phyloP scores from a whole-genome alignment of 2,888 invertebrate genomes.

The Lymantria dispar region DNA sequence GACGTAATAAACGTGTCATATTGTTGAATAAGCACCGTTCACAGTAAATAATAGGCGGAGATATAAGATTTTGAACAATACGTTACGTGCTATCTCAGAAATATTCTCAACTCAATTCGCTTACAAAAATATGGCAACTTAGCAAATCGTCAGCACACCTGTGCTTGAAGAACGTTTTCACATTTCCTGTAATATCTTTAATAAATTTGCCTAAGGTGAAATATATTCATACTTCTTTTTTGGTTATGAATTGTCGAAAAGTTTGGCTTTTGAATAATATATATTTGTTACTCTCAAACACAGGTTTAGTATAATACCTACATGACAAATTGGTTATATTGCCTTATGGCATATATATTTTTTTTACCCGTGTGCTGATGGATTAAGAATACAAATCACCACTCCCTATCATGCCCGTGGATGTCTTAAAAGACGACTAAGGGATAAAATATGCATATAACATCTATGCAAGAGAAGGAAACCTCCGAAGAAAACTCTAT shows the following conservation, averaged over 20 bases:
- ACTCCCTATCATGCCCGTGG: no score
- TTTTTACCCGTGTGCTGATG: no score
- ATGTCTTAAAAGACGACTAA: no score
- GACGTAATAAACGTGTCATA: slow-evolving; percentile 27
- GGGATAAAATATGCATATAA: no score
- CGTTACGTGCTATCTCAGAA: slow-evolving; percentile 27
- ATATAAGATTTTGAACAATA: slow-evolving; percentile 38
- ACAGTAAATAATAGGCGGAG: slow-evolving; percentile 30
- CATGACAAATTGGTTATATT: no score
- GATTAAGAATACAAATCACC: no score
- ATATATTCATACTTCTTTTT: slow-evolving; percentile 62
- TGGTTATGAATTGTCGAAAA: slow-evolving; percentile 43
- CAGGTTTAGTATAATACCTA: no score
- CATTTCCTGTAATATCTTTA: slow-evolving; percentile 71
- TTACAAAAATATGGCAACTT: slow-evolving; percentile 75
- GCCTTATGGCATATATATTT: no score
- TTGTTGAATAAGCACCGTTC: slow-evolving; percentile 23
- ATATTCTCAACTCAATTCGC: slow-evolving; percentile 57
- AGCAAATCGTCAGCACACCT: slow-evolving; percentile 80
- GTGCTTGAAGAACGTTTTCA: slow-evolving; percentile 74
- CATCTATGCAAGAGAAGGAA: no score
- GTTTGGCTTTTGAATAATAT: slow-evolving; percentile 4
- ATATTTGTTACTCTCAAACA: no score
- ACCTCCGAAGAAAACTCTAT: no score
- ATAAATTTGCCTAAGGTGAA: slow-evolving; percentile 71